Evolutionary conservation across 2,113 vertebrate species (phyloP).

Genomic region (Albula glossodonta): DNA sequence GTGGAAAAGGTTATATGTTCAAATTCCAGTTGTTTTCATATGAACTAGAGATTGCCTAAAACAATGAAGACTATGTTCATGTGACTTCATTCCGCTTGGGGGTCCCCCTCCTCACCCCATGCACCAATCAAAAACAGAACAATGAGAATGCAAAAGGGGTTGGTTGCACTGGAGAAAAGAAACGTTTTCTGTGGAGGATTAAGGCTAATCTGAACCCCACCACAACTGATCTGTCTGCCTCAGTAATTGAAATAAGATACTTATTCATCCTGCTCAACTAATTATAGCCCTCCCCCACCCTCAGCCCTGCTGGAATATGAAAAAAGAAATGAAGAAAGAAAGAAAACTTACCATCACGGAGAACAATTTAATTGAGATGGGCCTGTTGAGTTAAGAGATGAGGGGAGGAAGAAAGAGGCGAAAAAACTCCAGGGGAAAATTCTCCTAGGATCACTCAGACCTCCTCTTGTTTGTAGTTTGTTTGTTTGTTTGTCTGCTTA

Average conservation of each 20-base stretch:
- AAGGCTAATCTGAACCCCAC: constrained; percentile 36
- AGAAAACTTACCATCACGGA: constrained; percentile 48
- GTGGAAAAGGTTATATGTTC: neutral
- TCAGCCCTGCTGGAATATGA: neutral
- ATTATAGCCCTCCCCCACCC: constrained; percentile 55
- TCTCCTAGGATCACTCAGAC: constrained; percentile 53
- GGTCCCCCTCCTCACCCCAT: too few relatives aligned
- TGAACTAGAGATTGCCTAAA: neutral
- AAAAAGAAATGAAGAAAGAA: neutral
- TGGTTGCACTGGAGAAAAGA: constrained; percentile 6
- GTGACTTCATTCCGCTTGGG: neutral
- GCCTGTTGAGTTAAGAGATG: constrained; percentile 65
- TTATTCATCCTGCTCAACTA: constrained; percentile 60
- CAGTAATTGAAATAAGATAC: constrained; percentile 53
- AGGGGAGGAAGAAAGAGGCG: constrained; percentile 57
- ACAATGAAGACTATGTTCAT: neutral
- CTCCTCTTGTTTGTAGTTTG: constrained; percentile 59
- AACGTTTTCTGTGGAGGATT: constrained; percentile 18
- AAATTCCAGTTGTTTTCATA: neutral
- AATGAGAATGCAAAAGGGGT: neutral
- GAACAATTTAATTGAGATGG: constrained; percentile 57
- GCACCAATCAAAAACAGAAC: neutral
- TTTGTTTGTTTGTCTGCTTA: constrained; percentile 47
- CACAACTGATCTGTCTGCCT: constrained; percentile 38
- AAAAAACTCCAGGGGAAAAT: constrained; percentile 42